Evolutionary conservation across 2,797 vertebrate species (phyloP).

Genomic region (Paedocypris micromegethes): DNA sequence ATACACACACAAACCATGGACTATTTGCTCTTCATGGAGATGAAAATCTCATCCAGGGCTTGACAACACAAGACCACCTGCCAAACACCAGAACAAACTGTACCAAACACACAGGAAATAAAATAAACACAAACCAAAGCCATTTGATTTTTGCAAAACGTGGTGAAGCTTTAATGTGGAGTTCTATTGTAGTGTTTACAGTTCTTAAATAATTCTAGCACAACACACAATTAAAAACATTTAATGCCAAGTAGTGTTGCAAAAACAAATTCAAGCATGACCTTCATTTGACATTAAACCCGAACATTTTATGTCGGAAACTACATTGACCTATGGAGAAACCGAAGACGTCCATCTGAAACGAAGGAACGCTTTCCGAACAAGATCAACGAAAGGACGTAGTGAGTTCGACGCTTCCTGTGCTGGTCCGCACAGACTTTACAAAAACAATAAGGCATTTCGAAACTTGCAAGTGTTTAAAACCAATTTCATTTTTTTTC

Average conservation of each 20-base stretch:
- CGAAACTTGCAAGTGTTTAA: constrained; percentile 56
- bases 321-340: constrained; percentile 3
- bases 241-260: neutral
- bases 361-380: constrained; percentile 21
- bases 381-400: constrained; percentile 7
- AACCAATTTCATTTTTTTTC: constrained; percentile 63
- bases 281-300: constrained; percentile 15
- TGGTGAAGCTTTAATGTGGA: constrained; percentile 21
- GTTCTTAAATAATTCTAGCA: constrained; percentile 13
- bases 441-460: constrained; percentile 68
- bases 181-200: constrained; percentile 9
- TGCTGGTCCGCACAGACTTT: constrained; percentile 60
- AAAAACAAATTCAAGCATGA: neutral
- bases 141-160: constrained; percentile 12
- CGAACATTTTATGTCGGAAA: constrained; percentile 24
- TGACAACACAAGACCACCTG: neutral
- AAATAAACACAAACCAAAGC: constrained; percentile 9
- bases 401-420: constrained; percentile 50
- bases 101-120: constrained; percentile 7
- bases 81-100: constrained; percentile 22
- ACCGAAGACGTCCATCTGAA: constrained; percentile 16
- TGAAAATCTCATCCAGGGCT: too few relatives aligned
- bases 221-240: constrained; percentile 11
- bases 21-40: too few relatives aligned
- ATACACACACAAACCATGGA: too few relatives aligned